Evolutionary conservation across 2,888 invertebrate genomes (phyloP).

Genomic region (Chalcosyrphus nemorum): DNA sequence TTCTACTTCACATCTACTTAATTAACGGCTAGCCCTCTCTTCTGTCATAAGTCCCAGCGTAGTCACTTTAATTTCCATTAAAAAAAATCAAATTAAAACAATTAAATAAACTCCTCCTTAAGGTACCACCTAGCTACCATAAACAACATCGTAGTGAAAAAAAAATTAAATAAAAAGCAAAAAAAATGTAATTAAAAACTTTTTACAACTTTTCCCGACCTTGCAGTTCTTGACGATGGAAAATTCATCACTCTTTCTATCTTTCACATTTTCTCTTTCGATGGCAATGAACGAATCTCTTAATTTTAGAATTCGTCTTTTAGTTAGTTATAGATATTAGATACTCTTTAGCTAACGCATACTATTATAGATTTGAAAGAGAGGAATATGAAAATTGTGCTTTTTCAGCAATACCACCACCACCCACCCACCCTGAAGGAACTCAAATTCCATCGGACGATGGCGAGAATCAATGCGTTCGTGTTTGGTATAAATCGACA

Average conservation of each 20-base stretch:
- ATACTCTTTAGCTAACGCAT: constrained; percentile 18
- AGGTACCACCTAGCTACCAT: background rate
- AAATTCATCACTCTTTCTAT: background rate
- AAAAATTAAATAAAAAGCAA: background rate
- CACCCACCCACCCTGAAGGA: constrained; percentile 51
- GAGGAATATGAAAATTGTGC: constrained; percentile 50
- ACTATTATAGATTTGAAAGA: constrained; percentile 15
- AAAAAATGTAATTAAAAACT: constrained; percentile 16
- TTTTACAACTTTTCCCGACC: constrained; percentile 6
- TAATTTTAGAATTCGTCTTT: constrained; percentile 30
- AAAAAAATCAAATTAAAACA: background rate
- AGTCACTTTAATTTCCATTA: background rate
- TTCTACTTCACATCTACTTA: background rate
- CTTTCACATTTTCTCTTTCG: background rate
- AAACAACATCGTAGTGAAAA: background rate
- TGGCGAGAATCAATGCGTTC: constrained; percentile 46
- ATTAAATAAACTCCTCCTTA: constrained; percentile 9
- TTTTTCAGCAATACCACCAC: constrained; percentile 64
- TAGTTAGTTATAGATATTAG: background rate
- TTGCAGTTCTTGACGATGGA: background rate
- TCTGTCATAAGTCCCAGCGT: background rate
- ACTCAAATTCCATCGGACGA: background rate
- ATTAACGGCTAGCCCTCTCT: background rate
- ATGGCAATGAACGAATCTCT: constrained; percentile 65
- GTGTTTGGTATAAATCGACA: constrained; percentile 65